Base-by-base conservation (phyloP, 2,113 vertebrate genomes). In the Desmodus rotundus region DNA sequence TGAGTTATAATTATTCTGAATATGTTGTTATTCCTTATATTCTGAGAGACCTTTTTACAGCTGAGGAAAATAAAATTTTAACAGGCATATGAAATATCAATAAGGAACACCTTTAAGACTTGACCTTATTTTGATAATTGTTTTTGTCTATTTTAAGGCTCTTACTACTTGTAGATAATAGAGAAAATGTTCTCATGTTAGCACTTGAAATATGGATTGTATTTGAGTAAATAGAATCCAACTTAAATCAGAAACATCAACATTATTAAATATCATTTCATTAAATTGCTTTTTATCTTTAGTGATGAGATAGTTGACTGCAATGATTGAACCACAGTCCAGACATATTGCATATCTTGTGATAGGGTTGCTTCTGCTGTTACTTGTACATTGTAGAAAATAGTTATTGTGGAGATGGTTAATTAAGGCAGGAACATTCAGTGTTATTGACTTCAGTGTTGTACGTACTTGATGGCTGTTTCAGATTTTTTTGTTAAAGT, bases 1-100 rank as follows among this genome's bases (percentile, higher is more conserved):
- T 94, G 43, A 78, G 33, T 83, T 93, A 43, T 63, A 54, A 19
- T 84, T 95, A 84, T 78, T 89, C 28, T 96, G 54, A 82, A 95
- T 73, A 36, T 86, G 43, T 68, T 28, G 61, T 86, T 94, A 86
- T 85, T 89, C 4, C 31, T 45, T 78, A 28, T 83, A 85, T 94
- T 84, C 72, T 67, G 61, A 89, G n/a, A 72, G 26, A 83, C 31
- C 3, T 76, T 91, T 77, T 45, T 85, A 80, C 1, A 95, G 45
- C 65, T 61, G 43, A 76, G 58, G 26, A 47, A 63, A 86, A 77
- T 38, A 87, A 43, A 19, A 58, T 50, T 91, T 67, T 73, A 83
- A 36, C 15, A 8, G 50, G 24, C 16, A 56, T 56, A n/a, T 50
- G 87, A 93, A 82, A 84, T 54, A 43, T 88, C 52, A 15, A 26